Base-by-base conservation (phyloP, 2,888 invertebrate species). In the Dexiosoma caninum region DNA sequence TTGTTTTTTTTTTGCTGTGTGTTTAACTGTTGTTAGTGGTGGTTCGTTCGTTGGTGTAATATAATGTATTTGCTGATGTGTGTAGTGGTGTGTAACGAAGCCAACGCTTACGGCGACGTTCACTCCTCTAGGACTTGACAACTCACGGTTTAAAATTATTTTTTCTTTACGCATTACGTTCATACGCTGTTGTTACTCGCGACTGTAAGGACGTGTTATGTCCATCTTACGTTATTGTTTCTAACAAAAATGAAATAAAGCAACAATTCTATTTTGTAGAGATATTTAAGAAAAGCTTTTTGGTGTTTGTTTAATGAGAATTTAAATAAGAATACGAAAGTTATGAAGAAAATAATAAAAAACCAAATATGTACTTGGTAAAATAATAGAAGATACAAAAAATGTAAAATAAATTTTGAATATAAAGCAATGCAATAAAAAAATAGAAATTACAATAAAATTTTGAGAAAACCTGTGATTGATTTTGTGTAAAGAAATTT, bases 141-240 rank as follows among this genome's bases (percentile, higher is more conserved):
- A 57, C 76, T 67, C 80, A 67, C 77, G 72, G 77, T 72, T 81
- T 77, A 81, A 81, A 78, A 78, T 78, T 70, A 42, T 78, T 78
- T 81, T 81, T 81, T 81, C 81, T 81, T 81, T 81, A 78, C 78
- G 81, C 78, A 78, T 81, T 78, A 70, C 70, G 67, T 78, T 78
- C 82, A 82, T 80, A 80, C 78, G 80, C 77, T 70, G 59, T 71
- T 82, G 80, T 80, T 82, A 80, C 82, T 80, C 78, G 77, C 75
- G 80, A 74, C 78, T 78, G 80, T 75, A 80, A 82, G 82, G 82
- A 82, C 80, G 82, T 82, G 79, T 60, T 40, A 46, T 74, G 64
- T 81, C 77, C 78, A 81, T 70, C 64, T 78, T 78, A 59, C 62
- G 69, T 59, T 42, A 12, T 32, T 53, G 16, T 14, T 14, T 40